Conservation (phyloP, 1,140 invertebrate species). For the Panagrolaimus sp. region DNA sequence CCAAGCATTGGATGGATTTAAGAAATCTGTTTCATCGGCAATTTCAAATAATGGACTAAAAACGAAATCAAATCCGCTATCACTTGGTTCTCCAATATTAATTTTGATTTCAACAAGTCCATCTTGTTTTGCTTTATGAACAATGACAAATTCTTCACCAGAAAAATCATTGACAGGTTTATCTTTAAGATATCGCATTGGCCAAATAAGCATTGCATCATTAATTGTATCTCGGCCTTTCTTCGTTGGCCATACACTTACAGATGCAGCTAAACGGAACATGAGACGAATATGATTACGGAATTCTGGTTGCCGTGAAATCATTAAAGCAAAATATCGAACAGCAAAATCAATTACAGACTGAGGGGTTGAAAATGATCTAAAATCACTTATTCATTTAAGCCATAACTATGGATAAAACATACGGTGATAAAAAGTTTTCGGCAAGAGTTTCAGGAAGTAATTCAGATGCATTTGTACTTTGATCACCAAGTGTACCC, state of each 20-base stretch:
- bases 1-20: conserved; percentile 70
- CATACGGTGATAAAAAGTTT: neutral
- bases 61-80: conserved; percentile 8
- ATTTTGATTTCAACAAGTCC: neutral
- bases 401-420: neutral
- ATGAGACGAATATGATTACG: conserved; percentile 74
- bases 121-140: conserved; percentile 10
- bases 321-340: conserved; percentile 2
- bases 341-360: neutral
- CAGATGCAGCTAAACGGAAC: conserved; percentile 81
- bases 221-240: conserved; percentile 60
- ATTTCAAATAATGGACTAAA: neutral
- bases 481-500: neutral
- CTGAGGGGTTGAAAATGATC: neutral
- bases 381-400: neutral
- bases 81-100: neutral
- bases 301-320: conserved; percentile 74
- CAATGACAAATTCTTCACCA: conserved; percentile 14
- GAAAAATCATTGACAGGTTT: conserved; percentile 85
- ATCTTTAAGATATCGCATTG: conserved; percentile 86
- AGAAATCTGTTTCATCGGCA: conserved; percentile 32
- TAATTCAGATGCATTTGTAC: neutral
- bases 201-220: conserved; percentile 74
- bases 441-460: neutral
- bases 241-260: conserved; percentile 78